Percentiles rank a stretch among this genome's conserved stretches.
These are phyloP conservation scores for Hybos culiciformis DNA, from an alignment of 2,888 invertebrate genomes.

Conservation along the genomic window DNA sequence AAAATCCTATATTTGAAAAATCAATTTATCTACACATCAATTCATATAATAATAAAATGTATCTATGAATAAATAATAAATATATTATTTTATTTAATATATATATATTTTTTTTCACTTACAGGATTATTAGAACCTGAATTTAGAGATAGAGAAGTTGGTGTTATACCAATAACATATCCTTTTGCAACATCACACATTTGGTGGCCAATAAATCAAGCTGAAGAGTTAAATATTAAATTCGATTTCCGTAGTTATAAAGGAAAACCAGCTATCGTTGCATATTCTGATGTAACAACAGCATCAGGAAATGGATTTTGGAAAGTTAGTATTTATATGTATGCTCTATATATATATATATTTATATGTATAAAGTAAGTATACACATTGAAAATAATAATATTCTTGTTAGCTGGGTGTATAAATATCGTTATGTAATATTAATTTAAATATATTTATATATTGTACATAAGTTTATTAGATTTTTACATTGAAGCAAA, in stretches of 20 bases:
- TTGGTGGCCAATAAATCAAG: conserved; percentile 72
- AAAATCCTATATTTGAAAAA: too few relatives aligned
- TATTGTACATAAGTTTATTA: too few relatives aligned
- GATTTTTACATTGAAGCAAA: too few relatives aligned
- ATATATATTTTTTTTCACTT: conserved; percentile 2
- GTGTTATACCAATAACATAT: conserved; percentile 80
- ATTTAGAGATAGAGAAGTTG: conserved; percentile 69
- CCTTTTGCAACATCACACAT: conserved; percentile 83
- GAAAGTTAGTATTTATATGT: conserved; percentile 49
- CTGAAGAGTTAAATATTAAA: conserved; percentile 58
- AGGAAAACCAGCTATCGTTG: conserved; percentile 69
- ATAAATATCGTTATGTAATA: too few relatives aligned
- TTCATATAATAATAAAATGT: too few relatives aligned
- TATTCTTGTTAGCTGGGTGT: too few relatives aligned
- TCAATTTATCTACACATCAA: too few relatives aligned
- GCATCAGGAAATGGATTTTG: conserved; percentile 66
- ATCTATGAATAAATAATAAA: background rate
- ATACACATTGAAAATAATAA: too few relatives aligned
- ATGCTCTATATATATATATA: background rate
- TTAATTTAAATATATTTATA: too few relatives aligned
- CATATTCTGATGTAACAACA: conserved; percentile 66
- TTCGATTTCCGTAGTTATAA: conserved; percentile 80
- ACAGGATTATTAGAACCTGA: conserved; percentile 62
- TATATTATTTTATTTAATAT: background rate
- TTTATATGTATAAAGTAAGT: too few relatives aligned